Base-by-base conservation (phyloP, 2,797 vertebrate genomes). In the Lerista edwardsae region DNA sequence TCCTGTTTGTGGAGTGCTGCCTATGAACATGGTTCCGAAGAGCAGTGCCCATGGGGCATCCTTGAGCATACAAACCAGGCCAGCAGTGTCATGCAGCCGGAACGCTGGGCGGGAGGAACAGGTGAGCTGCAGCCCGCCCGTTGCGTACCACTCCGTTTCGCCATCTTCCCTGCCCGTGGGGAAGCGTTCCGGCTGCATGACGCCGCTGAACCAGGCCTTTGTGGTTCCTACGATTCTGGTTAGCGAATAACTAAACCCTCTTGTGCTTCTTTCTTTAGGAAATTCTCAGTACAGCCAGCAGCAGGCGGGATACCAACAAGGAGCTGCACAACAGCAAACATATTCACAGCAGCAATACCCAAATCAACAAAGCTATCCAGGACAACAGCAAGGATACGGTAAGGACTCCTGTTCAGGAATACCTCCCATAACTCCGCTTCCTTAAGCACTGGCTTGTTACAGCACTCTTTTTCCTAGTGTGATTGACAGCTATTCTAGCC, bases 281-380 rank as follows among this genome's bases (percentile, higher is more conserved):
- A 98, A 97, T 92, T 95, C 98, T 7, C 98, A 99, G 94, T 99
- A 98, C 94, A 97, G 96, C 94, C 98, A 99, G 89, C 98, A 98
- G 93, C 98, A 98, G 94, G 92, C 97, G 15, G 97, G 97, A 76
- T 99, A 98, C 94, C 98, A 98, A 93, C 98, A 98, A 92, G 97
- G 98, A 81, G 95, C 98, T 10, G 96, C 96, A 21, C 97, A 98
- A 92, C 98, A 97, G 92, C 97, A 97, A 90, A 92, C 96, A 0
- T 98, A 98, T 88, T 96, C 96, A 89, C 98, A 98, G 92, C 98
- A 98, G 95, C 98, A 97, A 95, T 99, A 98, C 90, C 96, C 98
- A 74, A 97, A 96, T 90, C 98, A 98, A 83, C 97, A 98, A 93
- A 96, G 97, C 94, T 99, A 98, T 91, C 96, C 97, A 0, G 97